phyloP scores from a whole-genome alignment of 2,797 vertebrate species.

The Anisognathus igniventris region DNA sequence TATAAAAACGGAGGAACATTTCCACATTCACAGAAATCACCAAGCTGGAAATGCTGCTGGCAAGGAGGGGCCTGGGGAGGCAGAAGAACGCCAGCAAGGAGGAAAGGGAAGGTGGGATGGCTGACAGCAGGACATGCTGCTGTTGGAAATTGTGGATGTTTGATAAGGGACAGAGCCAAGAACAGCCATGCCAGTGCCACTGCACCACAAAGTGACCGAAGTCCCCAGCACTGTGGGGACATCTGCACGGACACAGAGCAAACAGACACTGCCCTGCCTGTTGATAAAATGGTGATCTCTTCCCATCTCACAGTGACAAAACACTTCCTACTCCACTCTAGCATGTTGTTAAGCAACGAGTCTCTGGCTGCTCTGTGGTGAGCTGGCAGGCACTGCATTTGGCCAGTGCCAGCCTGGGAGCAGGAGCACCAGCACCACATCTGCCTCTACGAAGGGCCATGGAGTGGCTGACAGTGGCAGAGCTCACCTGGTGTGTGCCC shows the following conservation, averaged over 20 bases:
- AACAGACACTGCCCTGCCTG: neutral
- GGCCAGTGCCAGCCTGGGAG: neutral
- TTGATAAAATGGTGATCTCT: slow-evolving; percentile 38
- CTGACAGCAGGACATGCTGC: neutral
- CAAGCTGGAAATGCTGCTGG: neutral
- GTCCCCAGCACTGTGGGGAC: neutral
- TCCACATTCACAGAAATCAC: slow-evolving; percentile 27
- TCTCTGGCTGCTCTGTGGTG: neutral
- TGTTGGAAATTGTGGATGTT: rapidly evolving
- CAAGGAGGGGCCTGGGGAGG: neutral
- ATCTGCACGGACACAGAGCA: neutral
- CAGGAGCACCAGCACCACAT: neutral
- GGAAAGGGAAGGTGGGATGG: neutral
- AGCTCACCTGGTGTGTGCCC: neutral
- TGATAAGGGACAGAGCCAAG: neutral
- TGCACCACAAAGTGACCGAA: rapidly evolving
- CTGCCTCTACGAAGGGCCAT: neutral
- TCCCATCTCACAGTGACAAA: slow-evolving; percentile 25
- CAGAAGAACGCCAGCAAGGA: neutral
- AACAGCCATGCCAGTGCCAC: rapidly evolving
- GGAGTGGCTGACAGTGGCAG: rapidly evolving
- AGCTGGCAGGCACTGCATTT: neutral
- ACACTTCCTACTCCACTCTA: slow-evolving; percentile 58
- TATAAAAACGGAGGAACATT: slow-evolving; percentile 35
- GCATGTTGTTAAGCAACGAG: slow-evolving; percentile 55